A percentile compares a stretch with the other conserved stretches of the same genome.
These are phyloP conservation scores for Asarcornis scutulata DNA, from an alignment of 2,113 vertebrate species.

Conservation along the genomic window DNA sequence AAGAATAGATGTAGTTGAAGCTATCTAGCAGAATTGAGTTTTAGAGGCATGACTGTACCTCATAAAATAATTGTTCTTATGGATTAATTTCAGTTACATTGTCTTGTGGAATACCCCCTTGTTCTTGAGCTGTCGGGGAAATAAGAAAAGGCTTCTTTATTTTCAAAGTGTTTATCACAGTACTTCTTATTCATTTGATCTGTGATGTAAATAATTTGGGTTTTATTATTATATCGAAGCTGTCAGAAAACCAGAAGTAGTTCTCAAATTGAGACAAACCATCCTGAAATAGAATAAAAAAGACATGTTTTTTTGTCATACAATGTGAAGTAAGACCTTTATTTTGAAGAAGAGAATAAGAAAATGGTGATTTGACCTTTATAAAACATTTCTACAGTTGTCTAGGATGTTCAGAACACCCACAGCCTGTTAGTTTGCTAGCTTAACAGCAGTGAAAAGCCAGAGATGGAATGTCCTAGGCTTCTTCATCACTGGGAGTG, in stretches of 20 bases:
- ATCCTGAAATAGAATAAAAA: neutral
- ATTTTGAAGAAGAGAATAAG: neutral
- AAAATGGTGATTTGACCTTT: neutral
- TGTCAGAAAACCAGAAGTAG: neutral
- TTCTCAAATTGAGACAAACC: neutral
- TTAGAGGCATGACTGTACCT: neutral
- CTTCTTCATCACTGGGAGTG: neutral
- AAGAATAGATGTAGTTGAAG: neutral
- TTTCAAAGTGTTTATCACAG: neutral
- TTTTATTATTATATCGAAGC: neutral
- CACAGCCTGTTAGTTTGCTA: neutral
- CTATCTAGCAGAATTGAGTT: neutral
- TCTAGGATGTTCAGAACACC: neutral
- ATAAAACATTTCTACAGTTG: neutral
- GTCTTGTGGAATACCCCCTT: neutral
- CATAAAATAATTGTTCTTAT: neutral
- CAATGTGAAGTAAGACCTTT: neutral
- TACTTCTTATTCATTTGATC: neutral
- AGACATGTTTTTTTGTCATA: neutral
- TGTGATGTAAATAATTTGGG: neutral
- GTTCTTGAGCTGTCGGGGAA: neutral
- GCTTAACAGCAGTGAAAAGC: neutral
- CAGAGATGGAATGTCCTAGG: neutral
- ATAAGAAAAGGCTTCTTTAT: neutral
- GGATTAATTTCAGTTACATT: neutral